phyloP scores from a whole-genome alignment of 2,888 invertebrate species.

The Idaea straminata region DNA sequence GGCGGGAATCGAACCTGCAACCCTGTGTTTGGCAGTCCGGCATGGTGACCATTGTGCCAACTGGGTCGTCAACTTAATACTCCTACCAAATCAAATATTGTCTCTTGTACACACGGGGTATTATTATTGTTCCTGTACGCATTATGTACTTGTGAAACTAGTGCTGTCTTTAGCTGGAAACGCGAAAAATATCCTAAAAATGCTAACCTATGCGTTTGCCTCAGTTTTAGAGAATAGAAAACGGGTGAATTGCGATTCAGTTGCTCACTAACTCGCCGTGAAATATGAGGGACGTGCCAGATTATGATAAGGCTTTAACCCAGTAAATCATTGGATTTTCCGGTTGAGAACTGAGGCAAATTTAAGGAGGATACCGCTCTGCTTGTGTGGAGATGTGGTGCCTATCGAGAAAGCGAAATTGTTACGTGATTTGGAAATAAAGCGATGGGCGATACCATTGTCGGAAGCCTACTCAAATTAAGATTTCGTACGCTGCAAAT shows the following conservation, averaged over 20 bases:
- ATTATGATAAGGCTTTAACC: conserved; percentile 74
- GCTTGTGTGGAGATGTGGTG: conserved; percentile 31
- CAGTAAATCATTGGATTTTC: conserved; percentile 76
- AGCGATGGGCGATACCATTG: conserved; percentile 16
- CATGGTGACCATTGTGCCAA: too few relatives aligned
- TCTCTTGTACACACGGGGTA: too few relatives aligned
- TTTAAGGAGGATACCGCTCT: conserved; percentile 55
- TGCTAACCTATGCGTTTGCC: not conserved
- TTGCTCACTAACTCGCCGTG: conserved; percentile 58
- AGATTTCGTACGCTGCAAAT: not conserved
- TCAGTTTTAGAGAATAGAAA: conserved; percentile 50
- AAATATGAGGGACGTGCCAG: conserved; percentile 76
- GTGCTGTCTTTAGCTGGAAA: not conserved
- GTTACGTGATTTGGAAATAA: conserved; percentile 42
- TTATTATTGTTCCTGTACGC: too few relatives aligned
- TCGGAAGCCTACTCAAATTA: not conserved
- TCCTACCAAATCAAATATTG: too few relatives aligned
- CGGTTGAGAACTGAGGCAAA: conserved; percentile 67
- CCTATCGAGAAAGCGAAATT: conserved; percentile 37
- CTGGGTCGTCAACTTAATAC: too few relatives aligned
- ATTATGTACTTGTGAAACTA: too few relatives aligned
- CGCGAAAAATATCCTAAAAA: conserved; percentile 11
- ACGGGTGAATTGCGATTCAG: conserved; percentile 53
- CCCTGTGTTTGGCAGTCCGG: too few relatives aligned
- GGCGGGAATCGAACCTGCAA: too few relatives aligned